phyloP scores from a whole-genome alignment of 1,140 invertebrate genomes.

The Diplogasteroides magnus region DNA sequence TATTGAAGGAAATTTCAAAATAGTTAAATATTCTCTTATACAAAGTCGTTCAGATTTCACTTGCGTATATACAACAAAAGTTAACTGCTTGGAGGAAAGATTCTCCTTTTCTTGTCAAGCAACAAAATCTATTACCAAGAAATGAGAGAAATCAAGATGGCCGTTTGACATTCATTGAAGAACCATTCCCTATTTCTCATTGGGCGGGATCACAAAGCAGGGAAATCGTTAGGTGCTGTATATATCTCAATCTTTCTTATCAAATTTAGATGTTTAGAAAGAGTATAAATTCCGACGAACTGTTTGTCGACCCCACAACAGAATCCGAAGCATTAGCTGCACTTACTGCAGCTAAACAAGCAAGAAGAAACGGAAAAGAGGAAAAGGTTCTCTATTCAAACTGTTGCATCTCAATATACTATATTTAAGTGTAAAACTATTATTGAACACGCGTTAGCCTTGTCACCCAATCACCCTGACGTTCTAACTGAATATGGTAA shows the following conservation, averaged over 20 bases:
- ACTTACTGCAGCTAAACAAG: conserved; percentile 37
- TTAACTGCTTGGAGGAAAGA: no score
- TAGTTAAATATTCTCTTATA: not conserved
- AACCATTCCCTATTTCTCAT: not conserved
- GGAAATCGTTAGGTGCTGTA: not conserved
- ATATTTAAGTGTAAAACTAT: conserved; percentile 33
- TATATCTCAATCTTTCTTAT: not conserved
- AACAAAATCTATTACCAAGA: no score
- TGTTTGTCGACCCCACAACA: not conserved
- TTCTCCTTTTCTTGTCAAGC: no score
- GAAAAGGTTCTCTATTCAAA: conserved; percentile 12
- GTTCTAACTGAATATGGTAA: conserved; percentile 84
- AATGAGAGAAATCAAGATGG: no score
- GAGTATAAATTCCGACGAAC: conserved; percentile 13
- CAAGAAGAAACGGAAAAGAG: conserved; percentile 35
- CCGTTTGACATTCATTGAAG: not conserved
- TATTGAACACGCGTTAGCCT: conserved; percentile 71
- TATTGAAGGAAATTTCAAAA: no score
- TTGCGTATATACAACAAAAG: not conserved
- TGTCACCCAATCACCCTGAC: conserved; percentile 84
- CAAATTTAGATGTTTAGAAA: conserved; percentile 13
- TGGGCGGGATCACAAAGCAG: not conserved
- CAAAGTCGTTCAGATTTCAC: not conserved
- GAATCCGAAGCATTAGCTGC: conserved; percentile 40
- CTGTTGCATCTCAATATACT: not conserved